Evolutionary conservation across 30 jellyfish, hydroid and myxozoan genomes (phyloP).

Genomic region (Turritopsis dohrnii): DNA sequence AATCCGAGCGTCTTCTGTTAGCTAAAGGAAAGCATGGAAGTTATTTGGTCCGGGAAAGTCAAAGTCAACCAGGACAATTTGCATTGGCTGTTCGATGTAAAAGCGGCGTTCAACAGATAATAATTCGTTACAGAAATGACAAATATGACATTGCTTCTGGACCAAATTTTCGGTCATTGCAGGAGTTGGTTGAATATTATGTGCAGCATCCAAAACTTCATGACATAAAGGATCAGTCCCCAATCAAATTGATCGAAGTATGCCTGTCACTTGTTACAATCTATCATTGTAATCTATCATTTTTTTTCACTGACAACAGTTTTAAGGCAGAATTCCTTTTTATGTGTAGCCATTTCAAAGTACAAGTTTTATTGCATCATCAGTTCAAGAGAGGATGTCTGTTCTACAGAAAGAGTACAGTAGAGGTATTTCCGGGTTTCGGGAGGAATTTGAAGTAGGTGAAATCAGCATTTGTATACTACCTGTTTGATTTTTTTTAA

Average conservation of each 20-base stretch:
- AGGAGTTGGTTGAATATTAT: slow-evolving; percentile 48
- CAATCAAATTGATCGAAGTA: slow-evolving; percentile 69
- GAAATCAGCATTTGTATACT: too few species aligned
- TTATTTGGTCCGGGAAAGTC: slow-evolving; percentile 94
- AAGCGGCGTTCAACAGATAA: slow-evolving; percentile 64
- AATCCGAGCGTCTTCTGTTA: slow-evolving; percentile 63
- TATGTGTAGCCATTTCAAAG: slow-evolving; percentile 82
- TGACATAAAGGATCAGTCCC: slow-evolving; percentile 60
- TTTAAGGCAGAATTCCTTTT: neutral
- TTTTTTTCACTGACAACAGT: neutral
- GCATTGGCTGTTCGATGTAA: slow-evolving; percentile 77
- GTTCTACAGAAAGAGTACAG: slow-evolving; percentile 47
- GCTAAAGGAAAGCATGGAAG: slow-evolving; percentile 84
- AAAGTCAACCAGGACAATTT: slow-evolving; percentile 92
- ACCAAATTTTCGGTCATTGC: slow-evolving; percentile 36
- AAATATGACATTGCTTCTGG: slow-evolving; percentile 90
- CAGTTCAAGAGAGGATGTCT: slow-evolving; percentile 56
- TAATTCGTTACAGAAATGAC: slow-evolving; percentile 43
- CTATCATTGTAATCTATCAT: neutral
- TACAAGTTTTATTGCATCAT: slow-evolving; percentile 86
- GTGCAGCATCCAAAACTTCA: slow-evolving; percentile 62
- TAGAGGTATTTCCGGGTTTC: slow-evolving; percentile 55
- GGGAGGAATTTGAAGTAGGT: slow-evolving; percentile 86
- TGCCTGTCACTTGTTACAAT: neutral
- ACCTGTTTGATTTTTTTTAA: too few species aligned